phyloP scores from a whole-genome alignment of 2,888 invertebrate species.

The Hyposoter didymator region DNA sequence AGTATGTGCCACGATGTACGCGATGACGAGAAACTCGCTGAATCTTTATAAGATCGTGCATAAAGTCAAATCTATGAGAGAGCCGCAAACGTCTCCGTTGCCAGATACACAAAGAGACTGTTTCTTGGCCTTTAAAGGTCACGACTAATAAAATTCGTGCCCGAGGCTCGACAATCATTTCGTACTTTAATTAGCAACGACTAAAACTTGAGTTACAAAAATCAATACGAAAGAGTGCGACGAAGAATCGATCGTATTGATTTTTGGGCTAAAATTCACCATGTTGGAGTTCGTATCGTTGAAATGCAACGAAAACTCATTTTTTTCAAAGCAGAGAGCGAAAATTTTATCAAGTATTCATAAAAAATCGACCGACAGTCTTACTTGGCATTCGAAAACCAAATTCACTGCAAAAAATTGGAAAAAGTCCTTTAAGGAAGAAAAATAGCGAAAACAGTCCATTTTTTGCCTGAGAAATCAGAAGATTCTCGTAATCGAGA shows the following conservation, averaged over 20 bases:
- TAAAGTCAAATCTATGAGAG: neutral
- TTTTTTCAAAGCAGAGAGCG: too few relatives aligned
- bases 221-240: neutral
- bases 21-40: conserved; percentile 2
- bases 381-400: too few relatives aligned
- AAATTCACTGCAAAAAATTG: too few relatives aligned
- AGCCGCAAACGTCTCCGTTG: neutral
- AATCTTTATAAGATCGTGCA: neutral
- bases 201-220: neutral
- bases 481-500: too few relatives aligned
- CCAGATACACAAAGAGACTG: conserved; percentile 5
- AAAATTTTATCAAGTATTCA: too few relatives aligned
- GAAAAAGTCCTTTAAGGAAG: too few relatives aligned
- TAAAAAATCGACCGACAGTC: too few relatives aligned
- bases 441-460: too few relatives aligned
- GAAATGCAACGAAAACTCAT: too few relatives aligned
- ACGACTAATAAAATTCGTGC: neutral
- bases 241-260: neutral
- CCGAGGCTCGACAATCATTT: conserved; percentile 4
- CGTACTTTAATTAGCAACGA: neutral
- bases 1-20: neutral
- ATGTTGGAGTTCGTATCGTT: too few relatives aligned
- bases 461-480: too few relatives aligned
- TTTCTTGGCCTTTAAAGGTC: conserved; percentile 54
- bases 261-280: neutral